Evolutionary conservation across 2,113 vertebrate genomes (phyloP).

Genomic region (Bubalus kerabau): DNA sequence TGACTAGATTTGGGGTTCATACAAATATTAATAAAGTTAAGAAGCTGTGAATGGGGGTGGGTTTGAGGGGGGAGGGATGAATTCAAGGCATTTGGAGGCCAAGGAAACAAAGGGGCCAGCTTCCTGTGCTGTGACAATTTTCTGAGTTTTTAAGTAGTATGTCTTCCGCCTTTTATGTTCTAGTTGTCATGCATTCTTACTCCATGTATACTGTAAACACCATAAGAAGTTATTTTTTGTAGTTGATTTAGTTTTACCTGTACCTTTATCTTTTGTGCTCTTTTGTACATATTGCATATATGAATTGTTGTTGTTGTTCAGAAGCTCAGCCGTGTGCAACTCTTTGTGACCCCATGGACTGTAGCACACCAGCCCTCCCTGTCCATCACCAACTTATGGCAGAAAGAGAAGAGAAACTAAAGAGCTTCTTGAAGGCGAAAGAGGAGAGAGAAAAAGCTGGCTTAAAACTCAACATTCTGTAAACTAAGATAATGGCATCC

Average conservation of each 20-base stretch:
- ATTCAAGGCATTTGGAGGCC: neutral
- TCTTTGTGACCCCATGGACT: neutral
- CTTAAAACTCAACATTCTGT: neutral
- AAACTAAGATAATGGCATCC: neutral
- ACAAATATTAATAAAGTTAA: neutral
- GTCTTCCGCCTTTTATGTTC: neutral
- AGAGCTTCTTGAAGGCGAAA: neutral
- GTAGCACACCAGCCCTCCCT: neutral
- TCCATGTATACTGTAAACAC: neutral
- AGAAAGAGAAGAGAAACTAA: neutral
- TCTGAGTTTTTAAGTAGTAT: neutral
- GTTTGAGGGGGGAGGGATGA: neutral
- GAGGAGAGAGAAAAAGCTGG: neutral
- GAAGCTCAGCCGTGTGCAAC: neutral
- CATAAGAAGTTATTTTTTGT: neutral
- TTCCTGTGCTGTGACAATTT: neutral
- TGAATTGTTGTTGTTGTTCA: neutral
- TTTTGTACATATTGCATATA: neutral
- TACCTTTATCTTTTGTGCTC: neutral
- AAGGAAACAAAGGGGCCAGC: neutral
- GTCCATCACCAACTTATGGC: neutral
- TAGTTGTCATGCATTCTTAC: neutral
- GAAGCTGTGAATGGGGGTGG: neutral
- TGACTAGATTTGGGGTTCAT: neutral
- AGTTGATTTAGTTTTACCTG: neutral